Conservation (phyloP, 2,888 invertebrate genomes). For the Cremastinae sp. region DNA sequence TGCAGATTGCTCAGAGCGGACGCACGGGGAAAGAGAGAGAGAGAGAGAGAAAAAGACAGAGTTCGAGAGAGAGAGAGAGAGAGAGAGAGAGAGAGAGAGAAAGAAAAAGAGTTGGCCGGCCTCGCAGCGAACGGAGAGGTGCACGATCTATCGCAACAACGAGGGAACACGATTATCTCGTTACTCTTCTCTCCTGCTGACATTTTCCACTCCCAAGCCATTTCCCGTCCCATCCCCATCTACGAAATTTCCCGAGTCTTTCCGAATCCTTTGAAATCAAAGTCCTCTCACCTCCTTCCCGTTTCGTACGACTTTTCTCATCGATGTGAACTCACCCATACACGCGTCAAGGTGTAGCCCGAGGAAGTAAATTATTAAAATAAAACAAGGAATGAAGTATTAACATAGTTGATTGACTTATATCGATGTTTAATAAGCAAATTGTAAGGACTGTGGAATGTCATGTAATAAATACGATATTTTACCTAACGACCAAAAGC, state of each 20-base stretch:
- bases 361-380: conserved; percentile 28
- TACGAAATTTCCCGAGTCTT: background rate
- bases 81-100: no score
- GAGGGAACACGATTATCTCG: conserved; percentile 24
- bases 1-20: conserved; percentile 60
- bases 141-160: conserved; percentile 31
- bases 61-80: background rate
- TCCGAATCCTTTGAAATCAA: background rate
- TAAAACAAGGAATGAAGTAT: conserved; percentile 10
- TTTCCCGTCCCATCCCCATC: background rate
- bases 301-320: conserved; percentile 40
- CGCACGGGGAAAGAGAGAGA: conserved; percentile 20
- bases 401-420: conserved; percentile 52
- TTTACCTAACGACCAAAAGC: conserved; percentile 69
- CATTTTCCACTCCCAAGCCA: conserved; percentile 11
- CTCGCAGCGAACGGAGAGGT: conserved; percentile 26
- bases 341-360: conserved; percentile 37
- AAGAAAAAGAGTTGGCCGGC: conserved; percentile 6
- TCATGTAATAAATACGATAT: conserved; percentile 76
- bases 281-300: background rate
- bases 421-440: conserved; percentile 61
- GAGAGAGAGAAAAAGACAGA: background rate
- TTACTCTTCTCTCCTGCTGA: conserved; percentile 5
- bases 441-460: conserved; percentile 69
- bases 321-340: conserved; percentile 37